Evolutionary conservation across 2,888 invertebrate species (phyloP), one percentile per base, ranked within the genome.

Genomic region (Microchrysa polita): DNA sequence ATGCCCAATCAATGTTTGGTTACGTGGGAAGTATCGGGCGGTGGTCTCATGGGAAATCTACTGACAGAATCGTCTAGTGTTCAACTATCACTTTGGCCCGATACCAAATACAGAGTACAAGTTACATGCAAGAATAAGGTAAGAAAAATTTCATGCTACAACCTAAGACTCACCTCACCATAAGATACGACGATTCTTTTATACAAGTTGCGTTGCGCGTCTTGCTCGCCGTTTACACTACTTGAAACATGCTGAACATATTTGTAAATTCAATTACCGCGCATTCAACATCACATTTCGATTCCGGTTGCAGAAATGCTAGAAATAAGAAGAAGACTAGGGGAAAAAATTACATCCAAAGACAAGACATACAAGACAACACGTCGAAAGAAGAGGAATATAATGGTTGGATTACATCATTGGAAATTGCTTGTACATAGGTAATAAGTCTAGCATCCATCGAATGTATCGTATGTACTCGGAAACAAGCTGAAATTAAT

Each of bases 121-220:
- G 84, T 84, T 74, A 84, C 84, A 73, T 84, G 84, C 77, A 84
- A 84, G 79, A 82, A 84, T 78, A 85, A 82, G 82, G 84, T 84
- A 75, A 83, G 78, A 76, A 9, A n/a, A n/a, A n/a, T n/a, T n/a
- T n/a, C n/a, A n/a, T n/a, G 55, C 12, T 60, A 53, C 34, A 53
- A 16, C 2, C 27, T 34, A 34, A 34, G n/a, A 42, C 12, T 42
- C 48, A 48, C 12, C 16, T 48, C 27, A 34, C 27, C 27, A 34
- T n/a, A 34, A 34, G 27, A 34, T 34, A 34, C 27, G 7, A 34
- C 27, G 7, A n/a, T n/a, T 34, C 27, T 34, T 34, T 34, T 34
- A n/a, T n/a, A 2, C 27, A 34, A 34, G 27, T 34, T n/a, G n/a
- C n/a, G n/a, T n/a, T n/a, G n/a, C n/a, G n/a, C 18, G 34, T 71